These are phyloP conservation scores for Hylomyscus alleni DNA, from an alignment of 2,797 vertebrate species.

Conservation along the genomic window DNA sequence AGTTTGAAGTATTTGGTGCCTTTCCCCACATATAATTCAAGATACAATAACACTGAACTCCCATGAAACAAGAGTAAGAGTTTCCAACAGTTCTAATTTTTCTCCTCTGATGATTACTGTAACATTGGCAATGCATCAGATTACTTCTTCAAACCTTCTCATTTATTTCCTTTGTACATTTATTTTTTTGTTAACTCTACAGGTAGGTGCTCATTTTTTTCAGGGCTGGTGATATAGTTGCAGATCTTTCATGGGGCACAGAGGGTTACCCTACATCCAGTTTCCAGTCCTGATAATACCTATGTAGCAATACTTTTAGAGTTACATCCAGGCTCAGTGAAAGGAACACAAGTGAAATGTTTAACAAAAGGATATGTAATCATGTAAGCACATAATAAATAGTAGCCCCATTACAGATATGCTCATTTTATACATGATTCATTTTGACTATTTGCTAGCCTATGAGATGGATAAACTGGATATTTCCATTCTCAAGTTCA, in stretches of 20 bases:
- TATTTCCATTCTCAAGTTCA: constrained; percentile 19
- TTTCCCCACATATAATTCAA: constrained; percentile 1
- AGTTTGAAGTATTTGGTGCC: neutral
- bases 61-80: constrained; percentile 10
- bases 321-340: neutral
- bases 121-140: neutral
- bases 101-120: neutral
- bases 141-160: neutral
- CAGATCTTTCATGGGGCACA: neutral
- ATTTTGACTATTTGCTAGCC: neutral
- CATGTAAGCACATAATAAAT: neutral
- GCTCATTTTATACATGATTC: neutral
- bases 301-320: neutral
- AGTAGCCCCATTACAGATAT: neutral
- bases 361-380: neutral
- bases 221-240: neutral
- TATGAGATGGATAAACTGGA: neutral
- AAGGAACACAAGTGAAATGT: neutral
- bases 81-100: constrained; percentile 28
- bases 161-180: neutral
- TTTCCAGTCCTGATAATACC: neutral
- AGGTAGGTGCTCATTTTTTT: constrained; percentile 6
- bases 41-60: neutral
- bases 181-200: neutral
- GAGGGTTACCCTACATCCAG: neutral